Evolutionary conservation across 2,113 vertebrate genomes (phyloP).

Genomic region (Puntigrus tetrazona): DNA sequence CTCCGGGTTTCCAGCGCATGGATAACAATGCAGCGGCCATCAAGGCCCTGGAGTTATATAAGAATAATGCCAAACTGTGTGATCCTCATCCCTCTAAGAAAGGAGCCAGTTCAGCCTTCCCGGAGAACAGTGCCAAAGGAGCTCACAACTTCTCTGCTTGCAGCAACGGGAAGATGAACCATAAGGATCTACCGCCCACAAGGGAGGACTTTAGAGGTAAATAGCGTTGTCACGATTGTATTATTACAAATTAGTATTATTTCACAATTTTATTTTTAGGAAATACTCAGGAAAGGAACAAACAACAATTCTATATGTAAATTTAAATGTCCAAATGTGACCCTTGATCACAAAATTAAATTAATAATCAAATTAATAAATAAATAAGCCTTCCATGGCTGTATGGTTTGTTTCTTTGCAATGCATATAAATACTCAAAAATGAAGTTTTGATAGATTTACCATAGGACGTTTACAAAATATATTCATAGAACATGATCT

Average conservation of each 20-base stretch:
- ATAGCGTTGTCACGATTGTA: background rate
- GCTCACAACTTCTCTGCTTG: conserved; percentile 79
- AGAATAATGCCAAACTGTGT: conserved; percentile 98
- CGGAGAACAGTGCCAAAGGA: conserved; percentile 85
- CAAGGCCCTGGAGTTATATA: conserved; percentile 98
- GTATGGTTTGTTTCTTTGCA: too few relatives aligned
- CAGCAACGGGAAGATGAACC: conserved; percentile 84
- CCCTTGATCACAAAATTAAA: too few relatives aligned
- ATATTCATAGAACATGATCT: too few relatives aligned
- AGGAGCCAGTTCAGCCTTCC: conserved; percentile 91
- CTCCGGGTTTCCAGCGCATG: conserved; percentile 89
- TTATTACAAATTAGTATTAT: background rate
- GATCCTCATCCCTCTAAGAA: conserved; percentile 95
- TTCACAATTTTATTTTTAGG: background rate
- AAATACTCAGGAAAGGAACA: background rate
- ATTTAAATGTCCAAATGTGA: background rate
- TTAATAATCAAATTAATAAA: too few relatives aligned
- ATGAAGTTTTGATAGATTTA: too few relatives aligned
- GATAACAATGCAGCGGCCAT: conserved; percentile 97
- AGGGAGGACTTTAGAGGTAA: conserved; percentile 92
- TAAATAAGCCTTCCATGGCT: too few relatives aligned
- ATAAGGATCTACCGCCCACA: conserved; percentile 81
- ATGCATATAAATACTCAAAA: too few relatives aligned
- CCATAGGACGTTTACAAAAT: too few relatives aligned
- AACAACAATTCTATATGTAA: background rate